A percentile compares a stretch with the other conserved stretches of the same genome.
Conservation (phyloP, 2,113 vertebrate genomes). For the Benitochromis conjunctus region DNA sequence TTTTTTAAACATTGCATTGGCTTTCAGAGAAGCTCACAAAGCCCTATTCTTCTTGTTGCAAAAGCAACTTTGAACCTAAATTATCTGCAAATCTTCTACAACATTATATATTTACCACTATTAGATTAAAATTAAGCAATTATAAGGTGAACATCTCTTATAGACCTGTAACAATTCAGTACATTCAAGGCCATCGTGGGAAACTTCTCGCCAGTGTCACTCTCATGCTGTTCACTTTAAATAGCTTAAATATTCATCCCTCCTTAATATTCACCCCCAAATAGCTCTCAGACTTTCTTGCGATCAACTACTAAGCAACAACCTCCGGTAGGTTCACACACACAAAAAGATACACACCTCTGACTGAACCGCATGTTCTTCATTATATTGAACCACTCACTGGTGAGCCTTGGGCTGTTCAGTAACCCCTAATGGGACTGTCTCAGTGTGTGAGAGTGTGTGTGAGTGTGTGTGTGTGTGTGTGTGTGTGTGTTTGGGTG, state of each 20-base stretch:
- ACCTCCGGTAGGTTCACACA: neutral
- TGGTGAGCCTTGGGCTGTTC: conserved; percentile 54
- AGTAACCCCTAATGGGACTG: conserved; percentile 47
- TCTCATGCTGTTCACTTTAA: conserved; percentile 31
- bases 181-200: neutral
- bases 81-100: neutral
- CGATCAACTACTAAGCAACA: conserved; percentile 25
- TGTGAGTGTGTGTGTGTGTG: neutral
- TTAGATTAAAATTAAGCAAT: neutral
- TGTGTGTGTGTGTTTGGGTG: neutral
- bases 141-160: neutral
- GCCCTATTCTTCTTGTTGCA: too few relatives aligned
- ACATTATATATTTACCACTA: neutral
- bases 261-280: too few relatives aligned
- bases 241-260: conserved; percentile 37
- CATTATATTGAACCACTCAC: conserved; percentile 65
- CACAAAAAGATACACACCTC: neutral
- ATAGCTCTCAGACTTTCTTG: conserved; percentile 22
- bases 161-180: neutral
- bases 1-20: too few relatives aligned
- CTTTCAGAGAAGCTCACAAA: too few relatives aligned
- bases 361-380: conserved; percentile 65
- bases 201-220: conserved; percentile 11
- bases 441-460: neutral
- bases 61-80: too few relatives aligned